Evolutionary conservation across 1,140 invertebrate species (phyloP).

Genomic region (Trachymyrmex septentrionalis): DNA sequence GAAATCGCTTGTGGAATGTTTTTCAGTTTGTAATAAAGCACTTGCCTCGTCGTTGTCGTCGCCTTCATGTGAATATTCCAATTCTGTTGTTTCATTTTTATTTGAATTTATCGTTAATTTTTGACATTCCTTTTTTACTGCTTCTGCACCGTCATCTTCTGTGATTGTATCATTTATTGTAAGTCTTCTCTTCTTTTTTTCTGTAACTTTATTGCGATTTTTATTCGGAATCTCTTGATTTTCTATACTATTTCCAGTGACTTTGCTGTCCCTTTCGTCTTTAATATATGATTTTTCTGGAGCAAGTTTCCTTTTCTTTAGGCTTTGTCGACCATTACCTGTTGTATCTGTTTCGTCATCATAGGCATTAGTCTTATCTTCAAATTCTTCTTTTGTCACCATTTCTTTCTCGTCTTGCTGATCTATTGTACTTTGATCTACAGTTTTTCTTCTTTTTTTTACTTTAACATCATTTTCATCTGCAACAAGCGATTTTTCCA

Average conservation of each 20-base stretch:
- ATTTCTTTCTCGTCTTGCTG: slow-evolving; percentile 13
- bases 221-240: slow-evolving; percentile 34
- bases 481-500: slow-evolving; percentile 36
- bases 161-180: background rate
- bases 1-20: slow-evolving; percentile 27
- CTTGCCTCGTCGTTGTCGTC: background rate
- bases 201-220: slow-evolving; percentile 14
- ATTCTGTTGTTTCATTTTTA: slow-evolving; percentile 56
- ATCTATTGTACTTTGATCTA: background rate
- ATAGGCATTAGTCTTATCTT: background rate
- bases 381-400: background rate
- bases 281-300: slow-evolving; percentile 36
- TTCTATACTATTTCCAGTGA: slow-evolving; percentile 5
- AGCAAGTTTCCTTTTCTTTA: slow-evolving; percentile 55
- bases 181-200: slow-evolving; percentile 29
- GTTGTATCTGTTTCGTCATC: slow-evolving; percentile 9
- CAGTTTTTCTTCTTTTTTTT: background rate
- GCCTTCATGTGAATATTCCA: background rate
- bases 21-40: background rate
- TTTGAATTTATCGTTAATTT: background rate
- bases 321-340: slow-evolving; percentile 13
- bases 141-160: background rate
- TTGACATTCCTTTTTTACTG: slow-evolving; percentile 12
- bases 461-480: slow-evolving; percentile 48
- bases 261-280: slow-evolving; percentile 54